Conservation (phyloP, 2,113 vertebrate species). For the Sceloporus tristichus region DNA sequence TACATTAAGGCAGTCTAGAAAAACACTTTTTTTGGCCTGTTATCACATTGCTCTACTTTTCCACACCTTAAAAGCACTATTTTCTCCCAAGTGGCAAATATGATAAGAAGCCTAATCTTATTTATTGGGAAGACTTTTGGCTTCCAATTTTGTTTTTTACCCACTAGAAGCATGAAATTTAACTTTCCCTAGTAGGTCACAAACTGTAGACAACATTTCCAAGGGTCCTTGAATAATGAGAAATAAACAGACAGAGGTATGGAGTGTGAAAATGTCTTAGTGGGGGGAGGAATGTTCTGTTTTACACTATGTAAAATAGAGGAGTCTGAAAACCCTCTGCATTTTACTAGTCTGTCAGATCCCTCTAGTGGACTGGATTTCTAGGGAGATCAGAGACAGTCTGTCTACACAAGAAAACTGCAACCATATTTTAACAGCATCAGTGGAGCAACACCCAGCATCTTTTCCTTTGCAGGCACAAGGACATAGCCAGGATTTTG, state of each 20-base stretch:
- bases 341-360: background rate
- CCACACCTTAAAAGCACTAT: background rate
- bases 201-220: background rate
- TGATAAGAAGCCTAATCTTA: background rate
- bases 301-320: no score
- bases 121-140: background rate
- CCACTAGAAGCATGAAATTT: background rate
- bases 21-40: no score
- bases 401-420: background rate
- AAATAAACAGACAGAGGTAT: background rate
- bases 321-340: no score
- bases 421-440: background rate
- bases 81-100: background rate
- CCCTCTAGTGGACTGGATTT: background rate
- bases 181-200: background rate
- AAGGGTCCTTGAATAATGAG: background rate
- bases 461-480: background rate
- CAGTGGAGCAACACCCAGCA: background rate
- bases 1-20: no score
- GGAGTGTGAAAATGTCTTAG: background rate
- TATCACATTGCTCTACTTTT: background rate
- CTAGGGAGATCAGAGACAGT: background rate
- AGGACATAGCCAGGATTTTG: no score
- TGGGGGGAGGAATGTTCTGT: no score
- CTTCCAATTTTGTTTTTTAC: background rate